These are phyloP conservation scores for Smithornis capensis DNA, from an alignment of 2,113 vertebrate genomes.

Conservation along the genomic window DNA sequence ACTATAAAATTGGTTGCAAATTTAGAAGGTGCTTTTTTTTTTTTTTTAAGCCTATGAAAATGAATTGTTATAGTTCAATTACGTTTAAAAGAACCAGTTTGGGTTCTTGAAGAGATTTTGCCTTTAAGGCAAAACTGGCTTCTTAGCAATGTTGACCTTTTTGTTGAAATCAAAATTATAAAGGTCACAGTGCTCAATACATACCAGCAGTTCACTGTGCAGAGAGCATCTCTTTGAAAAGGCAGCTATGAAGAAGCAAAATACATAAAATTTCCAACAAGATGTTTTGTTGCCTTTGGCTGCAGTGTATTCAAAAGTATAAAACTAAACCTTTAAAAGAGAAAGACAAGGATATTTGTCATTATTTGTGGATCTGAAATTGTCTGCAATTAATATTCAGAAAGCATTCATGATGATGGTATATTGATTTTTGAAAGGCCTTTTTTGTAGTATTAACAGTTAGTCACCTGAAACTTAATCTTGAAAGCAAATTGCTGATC, in stretches of 20 bases:
- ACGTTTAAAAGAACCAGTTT: constrained; percentile 5
- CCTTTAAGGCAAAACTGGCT: constrained; percentile 11
- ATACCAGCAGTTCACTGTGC: not conserved
- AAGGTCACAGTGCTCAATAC: not conserved
- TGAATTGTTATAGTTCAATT: constrained; percentile 23
- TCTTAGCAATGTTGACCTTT: not conserved
- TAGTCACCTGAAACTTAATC: not conserved
- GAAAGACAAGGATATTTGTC: not conserved
- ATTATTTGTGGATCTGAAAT: not conserved
- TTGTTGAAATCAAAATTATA: constrained; percentile 28
- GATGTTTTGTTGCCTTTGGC: not conserved
- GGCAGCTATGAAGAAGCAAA: not conserved
- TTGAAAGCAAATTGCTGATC: not conserved
- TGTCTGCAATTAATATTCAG: not conserved
- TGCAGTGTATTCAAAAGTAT: not conserved
- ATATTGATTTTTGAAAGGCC: not conserved
- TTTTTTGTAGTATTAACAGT: not conserved
- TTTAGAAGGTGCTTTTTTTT: not conserved
- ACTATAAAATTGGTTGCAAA: not conserved
- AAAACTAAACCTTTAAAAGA: not conserved
- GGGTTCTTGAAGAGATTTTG: not conserved
- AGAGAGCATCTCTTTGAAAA: constrained; percentile 15
- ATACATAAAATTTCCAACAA: not conserved
- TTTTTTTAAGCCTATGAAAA: not conserved
- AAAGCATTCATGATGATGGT: not conserved